Evolutionary conservation across 2,888 invertebrate species (phyloP), one percentile per base, ranked within the genome.

Genomic region (Dastarcus helophoroides): DNA sequence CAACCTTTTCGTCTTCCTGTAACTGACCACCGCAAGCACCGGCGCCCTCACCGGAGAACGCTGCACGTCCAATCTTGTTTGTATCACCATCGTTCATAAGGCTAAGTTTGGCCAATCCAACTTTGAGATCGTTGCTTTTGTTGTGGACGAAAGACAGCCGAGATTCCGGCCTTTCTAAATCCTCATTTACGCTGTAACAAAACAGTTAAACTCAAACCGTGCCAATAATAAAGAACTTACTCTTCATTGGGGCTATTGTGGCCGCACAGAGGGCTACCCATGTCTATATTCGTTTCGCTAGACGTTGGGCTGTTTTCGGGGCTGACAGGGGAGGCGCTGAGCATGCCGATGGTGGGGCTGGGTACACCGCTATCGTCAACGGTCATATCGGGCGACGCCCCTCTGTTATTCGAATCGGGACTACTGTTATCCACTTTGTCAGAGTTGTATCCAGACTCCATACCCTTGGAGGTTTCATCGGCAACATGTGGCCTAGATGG

Each of bases 381-480:
- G 3, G 46, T 39, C 43, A 51, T 52, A 15, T 50, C 51, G 0
- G 58, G 54, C 1, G 54, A 54, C 29, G 36, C 39, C 4, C 45
- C 46, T 27, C 45, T 36, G 37, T 53, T 54, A 32, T 56, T 56
- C 3, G 53, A 51, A 36, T 55, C 53, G 1, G 56, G 53, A 37
- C 58, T 60, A 36, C 54, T 51, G 31, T 56, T 54, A 25, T 54
- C 57, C 5, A 69, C 65, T 40, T 70, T 70, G 35, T 60, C 62
- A 0, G 71, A 78, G 56, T 76, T 76, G 48, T 79, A 79, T 1
- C 76, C 77, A 0, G 77, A 77, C 49, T 79, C 79, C 50, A 69
- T 67, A 45, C 56, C 58, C 41, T 58, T 58, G 6, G 37, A 35
- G 11, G 39, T 37, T 4, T 37, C 36, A n/a, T 40, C 40, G n/a